Conservation (phyloP, 2,113 vertebrate species). For the Clarias batrachus region DNA sequence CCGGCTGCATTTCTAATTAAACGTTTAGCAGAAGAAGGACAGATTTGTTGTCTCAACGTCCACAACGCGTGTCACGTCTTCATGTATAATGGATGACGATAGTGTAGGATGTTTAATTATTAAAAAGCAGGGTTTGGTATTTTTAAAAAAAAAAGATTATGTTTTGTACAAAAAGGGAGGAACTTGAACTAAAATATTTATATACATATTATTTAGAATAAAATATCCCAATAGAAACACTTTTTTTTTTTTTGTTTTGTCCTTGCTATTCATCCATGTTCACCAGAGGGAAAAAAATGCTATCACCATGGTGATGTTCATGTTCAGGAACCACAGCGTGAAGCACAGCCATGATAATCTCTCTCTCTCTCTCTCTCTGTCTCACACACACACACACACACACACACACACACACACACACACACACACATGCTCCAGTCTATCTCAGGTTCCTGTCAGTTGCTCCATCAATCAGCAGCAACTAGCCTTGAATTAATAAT, state of each 20-base stretch:
- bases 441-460: constrained; percentile 1
- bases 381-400: neutral
- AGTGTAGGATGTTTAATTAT: neutral
- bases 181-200: neutral
- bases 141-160: neutral
- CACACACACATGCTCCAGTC: neutral
- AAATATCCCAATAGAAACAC: neutral
- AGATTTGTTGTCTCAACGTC: neutral
- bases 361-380: neutral
- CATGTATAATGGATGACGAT: neutral
- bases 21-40: neutral
- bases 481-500: constrained; percentile 30
- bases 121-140: neutral
- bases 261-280: neutral
- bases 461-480: constrained; percentile 23
- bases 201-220: neutral
- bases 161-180: neutral
- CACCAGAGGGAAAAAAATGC: neutral
- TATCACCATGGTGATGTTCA: neutral
- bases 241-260: too few relatives aligned
- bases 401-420: constrained; percentile 1
- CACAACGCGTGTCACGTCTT: neutral
- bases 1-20: neutral
- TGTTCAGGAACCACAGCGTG: neutral
- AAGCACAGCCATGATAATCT: neutral